Conservation (phyloP, 2,888 invertebrate species). For the Leucozona laternaria region DNA sequence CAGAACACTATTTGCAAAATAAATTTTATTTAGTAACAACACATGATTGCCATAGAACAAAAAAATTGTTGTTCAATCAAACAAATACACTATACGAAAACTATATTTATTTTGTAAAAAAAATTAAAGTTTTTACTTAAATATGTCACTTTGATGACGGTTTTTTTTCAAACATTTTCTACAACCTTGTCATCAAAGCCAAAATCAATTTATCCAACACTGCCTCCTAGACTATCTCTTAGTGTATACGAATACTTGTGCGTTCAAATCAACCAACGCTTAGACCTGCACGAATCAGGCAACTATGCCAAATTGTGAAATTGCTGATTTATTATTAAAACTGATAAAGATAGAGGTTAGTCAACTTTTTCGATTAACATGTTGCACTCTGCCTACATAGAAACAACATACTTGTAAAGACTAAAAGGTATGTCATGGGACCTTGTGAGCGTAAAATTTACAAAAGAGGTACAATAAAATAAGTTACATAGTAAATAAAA, state of each 20-base stretch:
- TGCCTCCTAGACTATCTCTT: neutral
- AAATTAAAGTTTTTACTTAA: too few relatives aligned
- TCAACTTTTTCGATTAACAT: neutral
- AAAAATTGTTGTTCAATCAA: too few relatives aligned
- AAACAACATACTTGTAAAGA: neutral
- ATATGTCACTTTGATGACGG: too few relatives aligned
- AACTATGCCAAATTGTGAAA: constrained; percentile 52
- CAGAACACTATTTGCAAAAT: too few relatives aligned
- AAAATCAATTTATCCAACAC: neutral
- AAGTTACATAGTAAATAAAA: neutral
- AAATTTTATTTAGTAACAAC: too few relatives aligned
- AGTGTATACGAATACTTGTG: neutral
- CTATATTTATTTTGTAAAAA: too few relatives aligned
- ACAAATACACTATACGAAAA: too few relatives aligned
- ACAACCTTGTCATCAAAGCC: too few relatives aligned
- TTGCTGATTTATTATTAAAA: constrained; percentile 37
- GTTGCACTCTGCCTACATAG: neutral
- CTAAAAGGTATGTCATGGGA: neutral
- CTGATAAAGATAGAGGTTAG: constrained; percentile 16
- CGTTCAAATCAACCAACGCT: constrained; percentile 18
- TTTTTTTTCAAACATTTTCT: too few relatives aligned
- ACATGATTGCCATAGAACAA: too few relatives aligned
- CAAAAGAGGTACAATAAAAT: neutral
- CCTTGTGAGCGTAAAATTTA: neutral
- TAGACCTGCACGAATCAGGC: neutral